A percentile compares a stretch with the other conserved stretches of the same genome.
Evolutionary conservation across 2,888 invertebrate species (phyloP).

Genomic region (Hofmannophila pseudospretella): DNA sequence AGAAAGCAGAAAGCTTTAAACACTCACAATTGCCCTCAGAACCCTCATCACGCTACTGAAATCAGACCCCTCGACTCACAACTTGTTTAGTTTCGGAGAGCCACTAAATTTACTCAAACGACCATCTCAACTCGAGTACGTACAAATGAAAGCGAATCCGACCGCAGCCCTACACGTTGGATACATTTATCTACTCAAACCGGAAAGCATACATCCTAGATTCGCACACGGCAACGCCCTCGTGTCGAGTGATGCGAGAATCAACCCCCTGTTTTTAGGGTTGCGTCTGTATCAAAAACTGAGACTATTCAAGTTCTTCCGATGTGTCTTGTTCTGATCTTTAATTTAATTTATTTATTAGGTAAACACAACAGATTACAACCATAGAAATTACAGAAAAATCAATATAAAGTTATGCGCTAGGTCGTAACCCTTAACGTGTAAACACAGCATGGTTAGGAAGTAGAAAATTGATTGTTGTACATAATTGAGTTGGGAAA

Average conservation of each 20-base stretch:
- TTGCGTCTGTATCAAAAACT: neutral
- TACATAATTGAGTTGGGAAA: too few relatives aligned
- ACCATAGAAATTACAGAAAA: too few relatives aligned
- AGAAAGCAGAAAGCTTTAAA: neutral
- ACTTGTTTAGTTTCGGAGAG: constrained; percentile 14
- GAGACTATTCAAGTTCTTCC: too few relatives aligned
- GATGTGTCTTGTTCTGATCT: too few relatives aligned
- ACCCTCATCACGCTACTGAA: constrained; percentile 6
- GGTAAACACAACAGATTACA: too few relatives aligned
- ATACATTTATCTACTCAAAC: constrained; percentile 45
- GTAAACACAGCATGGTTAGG: too few relatives aligned
- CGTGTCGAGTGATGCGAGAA: constrained; percentile 36
- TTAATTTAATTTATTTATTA: too few relatives aligned
- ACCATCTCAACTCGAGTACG: constrained; percentile 19
- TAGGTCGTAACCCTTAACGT: too few relatives aligned
- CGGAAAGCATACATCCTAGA: constrained; percentile 53
- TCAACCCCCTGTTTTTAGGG: constrained; percentile 16
- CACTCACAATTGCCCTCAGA: neutral
- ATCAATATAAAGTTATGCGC: too few relatives aligned
- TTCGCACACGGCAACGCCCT: constrained; percentile 24
- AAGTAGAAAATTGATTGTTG: too few relatives aligned
- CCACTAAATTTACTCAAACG: constrained; percentile 19
- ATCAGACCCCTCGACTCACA: constrained; percentile 7
- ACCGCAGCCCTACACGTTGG: constrained; percentile 27
- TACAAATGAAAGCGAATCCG: constrained; percentile 29